A percentile compares a stretch with the other conserved stretches of the same genome.
phyloP scores from a whole-genome alignment of 2,888 invertebrate genomes.

The Drosophila borealis region DNA sequence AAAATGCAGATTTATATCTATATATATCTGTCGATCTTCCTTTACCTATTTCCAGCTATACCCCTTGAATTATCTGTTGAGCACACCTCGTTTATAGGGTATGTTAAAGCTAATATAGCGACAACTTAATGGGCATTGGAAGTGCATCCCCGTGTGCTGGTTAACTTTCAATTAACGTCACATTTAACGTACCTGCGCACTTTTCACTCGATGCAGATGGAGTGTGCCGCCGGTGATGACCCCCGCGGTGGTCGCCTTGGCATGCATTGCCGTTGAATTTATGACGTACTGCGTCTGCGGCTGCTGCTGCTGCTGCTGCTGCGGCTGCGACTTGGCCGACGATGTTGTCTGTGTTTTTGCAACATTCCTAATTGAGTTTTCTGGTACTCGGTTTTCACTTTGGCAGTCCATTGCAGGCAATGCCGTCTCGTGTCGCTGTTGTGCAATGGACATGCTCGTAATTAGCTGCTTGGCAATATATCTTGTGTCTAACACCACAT shows the following conservation, averaged over 20 bases:
- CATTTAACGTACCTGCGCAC: conserved; percentile 71
- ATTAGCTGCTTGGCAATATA: conserved; percentile 57
- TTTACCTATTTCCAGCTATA: no score
- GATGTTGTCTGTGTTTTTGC: conserved; percentile 56
- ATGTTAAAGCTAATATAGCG: conserved; percentile 1
- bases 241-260: conserved; percentile 70
- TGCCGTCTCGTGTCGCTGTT: conserved; percentile 34
- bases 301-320: conserved; percentile 29
- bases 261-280: conserved; percentile 73
- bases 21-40: not conserved
- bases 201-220: conserved; percentile 65
- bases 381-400: conserved; percentile 75
- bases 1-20: no score
- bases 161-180: conserved; percentile 65
- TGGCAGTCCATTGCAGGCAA: conserved; percentile 67
- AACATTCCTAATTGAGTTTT: conserved; percentile 77
- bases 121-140: not conserved
- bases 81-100: conserved; percentile 16
- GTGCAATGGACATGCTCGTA: conserved; percentile 64
- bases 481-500: conserved; percentile 42
- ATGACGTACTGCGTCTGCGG: conserved; percentile 74
- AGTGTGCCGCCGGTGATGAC: conserved; percentile 69
- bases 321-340: conserved; percentile 34
- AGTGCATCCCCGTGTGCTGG: conserved; percentile 25
- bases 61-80: not conserved